Evolutionary conservation across 2,888 invertebrate species (phyloP).

Genomic region (Callyntrura sp.): DNA sequence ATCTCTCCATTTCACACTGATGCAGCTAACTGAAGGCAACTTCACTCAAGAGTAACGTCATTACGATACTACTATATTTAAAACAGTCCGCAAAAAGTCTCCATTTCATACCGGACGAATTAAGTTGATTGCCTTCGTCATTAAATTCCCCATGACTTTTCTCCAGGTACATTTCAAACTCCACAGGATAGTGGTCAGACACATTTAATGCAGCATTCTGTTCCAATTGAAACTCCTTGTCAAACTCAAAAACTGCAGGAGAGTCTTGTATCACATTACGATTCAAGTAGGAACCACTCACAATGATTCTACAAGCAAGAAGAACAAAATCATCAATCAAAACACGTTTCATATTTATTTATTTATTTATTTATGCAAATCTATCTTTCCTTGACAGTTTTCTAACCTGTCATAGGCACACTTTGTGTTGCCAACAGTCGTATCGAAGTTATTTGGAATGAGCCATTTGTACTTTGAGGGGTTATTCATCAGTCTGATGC

Average conservation of each 20-base stretch:
- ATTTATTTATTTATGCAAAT: neutral
- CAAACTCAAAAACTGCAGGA: slow-evolving; percentile 66
- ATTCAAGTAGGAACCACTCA: slow-evolving; percentile 67
- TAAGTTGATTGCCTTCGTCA: too few relatives aligned
- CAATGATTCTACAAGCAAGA: slow-evolving; percentile 65
- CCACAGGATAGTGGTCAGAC: slow-evolving; percentile 79
- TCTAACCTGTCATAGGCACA: slow-evolving; percentile 79
- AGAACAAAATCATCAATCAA: too few relatives aligned
- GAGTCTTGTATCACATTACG: slow-evolving; percentile 38
- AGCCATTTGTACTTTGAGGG: slow-evolving; percentile 73
- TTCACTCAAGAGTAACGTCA: too few relatives aligned
- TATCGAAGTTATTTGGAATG: slow-evolving; percentile 73
- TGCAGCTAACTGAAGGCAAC: too few relatives aligned
- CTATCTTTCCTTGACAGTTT: neutral
- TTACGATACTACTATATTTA: too few relatives aligned
- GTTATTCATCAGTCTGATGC: slow-evolving; percentile 65
- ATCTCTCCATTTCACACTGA: too few relatives aligned
- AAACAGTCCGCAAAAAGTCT: too few relatives aligned
- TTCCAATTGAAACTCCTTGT: slow-evolving; percentile 53
- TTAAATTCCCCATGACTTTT: too few relatives aligned
- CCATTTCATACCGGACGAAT: too few relatives aligned
- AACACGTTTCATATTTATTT: too few relatives aligned
- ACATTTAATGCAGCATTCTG: slow-evolving; percentile 67
- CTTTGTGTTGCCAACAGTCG: slow-evolving; percentile 75
- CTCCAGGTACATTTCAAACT: too few relatives aligned